Base-by-base conservation (phyloP, 2,113 vertebrate species). In the Stomatorhinus ivindoensis region DNA sequence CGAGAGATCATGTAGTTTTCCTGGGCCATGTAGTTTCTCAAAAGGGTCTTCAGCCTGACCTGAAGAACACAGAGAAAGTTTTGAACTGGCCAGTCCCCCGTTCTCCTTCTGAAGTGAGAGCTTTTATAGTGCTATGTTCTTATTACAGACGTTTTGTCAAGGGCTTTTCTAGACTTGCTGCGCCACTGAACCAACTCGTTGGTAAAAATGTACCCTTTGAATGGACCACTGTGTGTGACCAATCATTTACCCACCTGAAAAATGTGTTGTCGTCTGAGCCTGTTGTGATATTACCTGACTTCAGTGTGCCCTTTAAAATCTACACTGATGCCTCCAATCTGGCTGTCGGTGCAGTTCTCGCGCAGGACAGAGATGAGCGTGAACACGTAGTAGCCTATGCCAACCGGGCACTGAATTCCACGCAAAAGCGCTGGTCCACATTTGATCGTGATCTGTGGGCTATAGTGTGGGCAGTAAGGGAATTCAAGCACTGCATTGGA, bases 391-490 rank as follows among this genome's bases (percentile, higher is more conserved):
- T 89, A 31, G 48, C 69, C 0, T 89, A 88, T 46, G 39, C 73
- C 39, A 90, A 83, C 61, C 83, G 4, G 51, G 44, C 86, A 35
- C 35, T 88, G 24, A 87, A n/a, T 48, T 39, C 31, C 10, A 42
- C 86, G 2, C 17, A 91, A 39, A 50, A 31, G 1, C 53, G 13
- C 4, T 91, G 88, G 89, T 91, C 89, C 47, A 90, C 61, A 0
- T 91, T 76, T 88, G 87, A 91, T 39, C 3, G 89, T 24, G 90
- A 89, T 15, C 7, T 90, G 58, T 91, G 87, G 90, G 88, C 88
- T 17, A 65, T 90, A 31, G 88, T 90, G 65, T 91, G 91, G 87
- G 53, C 87, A 4, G 87, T 88, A 21, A 31, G 55, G 13, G 35
- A 65, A 31, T 88, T 58, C 53, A 15, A 51, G 8, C 87, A 88